Evolutionary conservation across 2,113 vertebrate species (phyloP), one percentile per base, ranked within the genome.

Genomic region (Phrynocephalus versicolor): DNA sequence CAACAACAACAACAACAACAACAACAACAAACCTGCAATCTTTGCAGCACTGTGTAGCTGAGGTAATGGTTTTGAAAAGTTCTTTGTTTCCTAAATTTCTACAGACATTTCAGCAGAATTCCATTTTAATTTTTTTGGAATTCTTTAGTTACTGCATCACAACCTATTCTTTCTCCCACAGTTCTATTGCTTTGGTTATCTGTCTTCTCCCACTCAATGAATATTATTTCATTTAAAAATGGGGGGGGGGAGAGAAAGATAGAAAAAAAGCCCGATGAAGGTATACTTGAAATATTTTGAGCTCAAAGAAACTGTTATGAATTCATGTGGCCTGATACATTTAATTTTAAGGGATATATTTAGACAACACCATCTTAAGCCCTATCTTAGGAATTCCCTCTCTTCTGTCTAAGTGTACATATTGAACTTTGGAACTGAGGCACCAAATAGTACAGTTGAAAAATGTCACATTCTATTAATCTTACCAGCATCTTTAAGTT

Each of bases 241-340:
- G 33, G 27, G 88, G 21, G 41, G 51, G 62, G 27, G 62, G 62
- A 25, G 62, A 27, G 62, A 67, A 67, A 2, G 64, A 2, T 80
- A 27, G 25, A 87, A 83, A 79, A 65, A 81, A 87, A 89, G 45
- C 25, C 75, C 30, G 45, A 10, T 51, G 5, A 41, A 30, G 3
- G 13, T 87, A 55, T 89, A 84, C 33, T 87, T 92, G 88, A 91
- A 86, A 71, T 82, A 88, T 86, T 90, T 84, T 77, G 60, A 55
- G 57, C 73, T 87, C 62, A 85, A 79, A 39, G 91, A 83, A 55
- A 8, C 15, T 90, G 72, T 35, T 88, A 69, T 35, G 89, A 70
- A 74, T 79, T 62, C 55, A 74, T 23, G 1, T 4, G 6, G 21
- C 33, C 23, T 79, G 64, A 37, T 82, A 85, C 1, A 69, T 79